These are phyloP conservation scores for Amblyopsis hoosieri DNA, from an alignment of 2,797 vertebrate species.

Conservation along the genomic window DNA sequence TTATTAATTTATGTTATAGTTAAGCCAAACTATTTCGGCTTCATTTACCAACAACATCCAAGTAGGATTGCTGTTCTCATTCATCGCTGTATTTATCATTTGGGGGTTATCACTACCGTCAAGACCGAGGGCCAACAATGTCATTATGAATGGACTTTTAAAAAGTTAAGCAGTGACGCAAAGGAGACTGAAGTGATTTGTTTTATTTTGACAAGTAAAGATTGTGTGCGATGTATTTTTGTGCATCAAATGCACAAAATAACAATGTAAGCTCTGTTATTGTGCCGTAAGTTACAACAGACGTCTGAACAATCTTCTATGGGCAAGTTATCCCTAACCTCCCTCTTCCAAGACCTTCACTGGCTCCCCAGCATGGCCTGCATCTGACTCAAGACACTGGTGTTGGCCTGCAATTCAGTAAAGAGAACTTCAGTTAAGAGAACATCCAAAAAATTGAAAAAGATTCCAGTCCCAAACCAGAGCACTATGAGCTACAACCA, in stretches of 20 bases:
- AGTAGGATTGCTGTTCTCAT: constrained; percentile 68
- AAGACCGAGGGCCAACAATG: constrained; percentile 27
- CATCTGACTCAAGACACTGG: no score
- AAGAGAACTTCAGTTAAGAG: no score
- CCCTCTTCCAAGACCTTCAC: no score
- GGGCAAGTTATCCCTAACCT: no score
- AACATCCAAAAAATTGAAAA: no score
- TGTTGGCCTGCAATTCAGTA: no score
- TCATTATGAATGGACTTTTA: constrained; percentile 39
- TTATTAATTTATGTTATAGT: constrained; percentile 71
- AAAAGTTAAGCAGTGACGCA: constrained; percentile 17
- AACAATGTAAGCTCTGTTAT: constrained; percentile 2
- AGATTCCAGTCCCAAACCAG: no score
- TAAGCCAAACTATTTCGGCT: constrained; percentile 48
- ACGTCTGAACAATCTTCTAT: no score
- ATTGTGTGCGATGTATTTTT: constrained; percentile 33
- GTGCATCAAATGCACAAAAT: constrained; percentile 15
- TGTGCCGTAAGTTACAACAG: no score
- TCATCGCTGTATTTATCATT: constrained; percentile 64
- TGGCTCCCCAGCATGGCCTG: no score
- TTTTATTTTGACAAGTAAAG: constrained; percentile 31
- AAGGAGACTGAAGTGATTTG: constrained; percentile 24
- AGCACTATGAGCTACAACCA: no score
- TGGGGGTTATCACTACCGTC: constrained; percentile 49
- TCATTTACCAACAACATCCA: constrained; percentile 63